Base-by-base conservation (phyloP, 2,888 invertebrate species). In the Dione juno region DNA sequence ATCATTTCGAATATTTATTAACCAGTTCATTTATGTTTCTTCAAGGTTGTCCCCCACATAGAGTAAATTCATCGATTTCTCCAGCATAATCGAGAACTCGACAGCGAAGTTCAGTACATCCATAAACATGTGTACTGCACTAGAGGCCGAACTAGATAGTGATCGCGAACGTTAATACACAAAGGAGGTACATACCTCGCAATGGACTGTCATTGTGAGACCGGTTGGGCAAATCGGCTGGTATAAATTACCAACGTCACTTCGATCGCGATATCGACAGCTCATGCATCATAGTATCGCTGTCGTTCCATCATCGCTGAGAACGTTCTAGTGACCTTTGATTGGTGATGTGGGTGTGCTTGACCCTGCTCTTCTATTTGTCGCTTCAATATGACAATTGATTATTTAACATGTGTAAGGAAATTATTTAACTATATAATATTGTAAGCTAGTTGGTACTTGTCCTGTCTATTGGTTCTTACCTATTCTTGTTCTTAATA, bases 221-320 rank as follows among this genome's bases (percentile, higher is more conserved):
- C 78, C 76, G 78, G 76, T 77, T 70, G 50, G 65, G 74, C 76
- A 74, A 75, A 74, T 77, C 75, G 75, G 70, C 74, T 71, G 71
- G 76, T 71, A 77, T 77, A 77, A 76, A 77, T 77, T 75, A 77
- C 73, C 69, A 71, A 76, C 76, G 76, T 78, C 78, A 76, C 61
- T 71, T 63, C 67, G 75, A 79, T 77, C 74, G 71, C 70, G 79
- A 80, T 80, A 80, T 76, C 76, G 78, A 77, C 76, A 77, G 79
- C 67, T 77, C 77, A 79, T 80, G 78, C 79, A 80, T 81, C 81
- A 80, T 76, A 76, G 78, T 76, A 77, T 79, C 79, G 74, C 69
- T 71, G 77, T 77, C 79, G 79, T 75, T 80, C 78, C 75, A 77
- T 78, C 79, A 77, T 76, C 74, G 67, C 65, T 68, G 70, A 66